Percentiles rank a stretch among this genome's conserved stretches.
phyloP scores from a whole-genome alignment of 2,888 invertebrate species.

The Parascotia fuliginaria region DNA sequence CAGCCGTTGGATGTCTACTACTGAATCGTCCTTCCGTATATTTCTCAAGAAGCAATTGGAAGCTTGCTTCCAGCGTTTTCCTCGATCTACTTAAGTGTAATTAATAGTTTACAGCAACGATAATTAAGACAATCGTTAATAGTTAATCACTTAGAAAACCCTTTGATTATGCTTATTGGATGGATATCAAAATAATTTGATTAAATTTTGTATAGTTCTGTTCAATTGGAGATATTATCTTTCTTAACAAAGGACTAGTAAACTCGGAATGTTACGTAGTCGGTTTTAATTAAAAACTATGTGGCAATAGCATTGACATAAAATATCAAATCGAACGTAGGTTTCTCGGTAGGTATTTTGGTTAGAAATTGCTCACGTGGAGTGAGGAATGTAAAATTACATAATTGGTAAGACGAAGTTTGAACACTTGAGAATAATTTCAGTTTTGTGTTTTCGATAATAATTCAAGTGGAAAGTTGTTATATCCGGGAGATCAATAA shows the following conservation, averaged over 20 bases:
- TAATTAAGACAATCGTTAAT: too few relatives aligned
- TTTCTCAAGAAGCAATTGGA: too few relatives aligned
- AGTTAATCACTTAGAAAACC: too few relatives aligned
- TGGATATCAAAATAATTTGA: too few relatives aligned
- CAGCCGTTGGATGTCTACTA: too few relatives aligned
- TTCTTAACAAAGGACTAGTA: background rate
- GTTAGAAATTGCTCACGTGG: background rate
- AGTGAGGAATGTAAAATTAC: background rate
- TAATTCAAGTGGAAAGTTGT: background rate
- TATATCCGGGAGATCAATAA: background rate
- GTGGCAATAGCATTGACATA: background rate
- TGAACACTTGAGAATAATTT: background rate
- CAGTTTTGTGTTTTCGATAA: background rate
- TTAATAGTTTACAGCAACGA: too few relatives aligned
- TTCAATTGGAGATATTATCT: background rate
- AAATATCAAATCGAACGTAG: background rate
- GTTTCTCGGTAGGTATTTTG: background rate
- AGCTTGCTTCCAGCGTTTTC: too few relatives aligned
- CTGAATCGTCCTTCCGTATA: too few relatives aligned
- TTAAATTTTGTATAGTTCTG: background rate
- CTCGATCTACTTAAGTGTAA: too few relatives aligned
- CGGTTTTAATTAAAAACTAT: background rate
- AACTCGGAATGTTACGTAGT: background rate
- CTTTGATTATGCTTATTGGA: too few relatives aligned
- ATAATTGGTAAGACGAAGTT: background rate